A percentile compares a stretch with the other conserved stretches of the same genome.
Evolutionary conservation across 2,113 vertebrate genomes (phyloP).

Genomic region (Gobiocypris rarus): DNA sequence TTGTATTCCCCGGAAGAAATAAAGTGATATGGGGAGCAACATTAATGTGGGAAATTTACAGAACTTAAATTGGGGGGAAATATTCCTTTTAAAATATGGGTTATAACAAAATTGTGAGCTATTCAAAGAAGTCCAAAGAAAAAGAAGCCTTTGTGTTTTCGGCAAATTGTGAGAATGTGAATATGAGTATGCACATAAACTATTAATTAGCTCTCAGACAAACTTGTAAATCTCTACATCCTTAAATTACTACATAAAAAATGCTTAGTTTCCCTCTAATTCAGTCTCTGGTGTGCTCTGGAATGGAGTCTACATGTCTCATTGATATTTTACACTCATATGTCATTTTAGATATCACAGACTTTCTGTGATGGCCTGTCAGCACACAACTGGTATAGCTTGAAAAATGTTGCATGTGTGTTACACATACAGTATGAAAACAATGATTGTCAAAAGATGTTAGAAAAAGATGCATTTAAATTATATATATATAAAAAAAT

Average conservation of each 20-base stretch:
- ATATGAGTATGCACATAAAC: background rate
- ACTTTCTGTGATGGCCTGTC: background rate
- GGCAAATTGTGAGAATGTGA: background rate
- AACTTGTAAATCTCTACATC: background rate
- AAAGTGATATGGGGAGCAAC: background rate
- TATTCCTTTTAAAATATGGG: constrained; percentile 2
- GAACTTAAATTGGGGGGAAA: background rate
- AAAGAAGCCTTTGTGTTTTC: background rate
- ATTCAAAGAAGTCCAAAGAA: background rate
- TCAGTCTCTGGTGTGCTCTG: background rate
- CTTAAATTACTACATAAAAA: background rate
- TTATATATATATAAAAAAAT: background rate
- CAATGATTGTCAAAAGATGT: background rate
- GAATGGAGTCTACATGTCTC: background rate
- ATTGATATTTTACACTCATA: background rate
- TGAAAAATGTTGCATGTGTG: background rate
- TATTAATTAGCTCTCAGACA: background rate
- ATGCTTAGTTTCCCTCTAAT: background rate
- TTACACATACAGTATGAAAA: no score
- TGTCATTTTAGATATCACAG: constrained; percentile 3
- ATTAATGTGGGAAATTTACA: background rate
- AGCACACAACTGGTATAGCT: background rate
- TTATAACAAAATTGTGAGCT: background rate
- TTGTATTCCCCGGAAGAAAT: background rate
- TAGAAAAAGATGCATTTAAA: background rate